phyloP scores from a whole-genome alignment of 2,888 invertebrate genomes.

The Eilema griseolum region DNA sequence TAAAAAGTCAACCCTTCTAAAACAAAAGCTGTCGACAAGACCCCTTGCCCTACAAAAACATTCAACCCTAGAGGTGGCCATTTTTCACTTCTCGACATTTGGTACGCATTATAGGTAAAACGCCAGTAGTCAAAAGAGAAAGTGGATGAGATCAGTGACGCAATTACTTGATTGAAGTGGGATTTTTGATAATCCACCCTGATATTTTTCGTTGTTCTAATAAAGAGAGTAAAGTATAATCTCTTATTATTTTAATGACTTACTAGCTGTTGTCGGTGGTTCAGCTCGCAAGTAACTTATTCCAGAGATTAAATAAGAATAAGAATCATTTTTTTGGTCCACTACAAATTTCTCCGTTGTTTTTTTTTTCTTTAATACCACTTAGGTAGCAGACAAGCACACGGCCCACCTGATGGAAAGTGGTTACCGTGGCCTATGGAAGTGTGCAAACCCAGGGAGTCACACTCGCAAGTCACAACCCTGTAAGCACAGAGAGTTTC shows the following conservation, averaged over 20 bases:
- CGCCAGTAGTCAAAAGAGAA: conserved; percentile 27
- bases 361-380: too few relatives aligned
- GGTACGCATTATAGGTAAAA: conserved; percentile 30
- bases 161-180: conserved; percentile 13
- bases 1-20: conserved; percentile 55
- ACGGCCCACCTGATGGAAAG: too few relatives aligned
- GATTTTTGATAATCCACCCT: neutral
- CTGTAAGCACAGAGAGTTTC: too few relatives aligned
- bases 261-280: too few relatives aligned
- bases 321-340: too few relatives aligned
- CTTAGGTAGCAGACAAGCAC: too few relatives aligned
- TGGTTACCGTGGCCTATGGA: too few relatives aligned
- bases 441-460: too few relatives aligned
- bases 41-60: conserved; percentile 55
- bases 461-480: too few relatives aligned
- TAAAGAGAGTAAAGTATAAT: conserved; percentile 3
- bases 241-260: conserved; percentile 7
- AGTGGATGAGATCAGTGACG: conserved; percentile 1
- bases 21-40: conserved; percentile 68
- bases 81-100: conserved; percentile 53
- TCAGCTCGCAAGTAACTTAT: too few relatives aligned
- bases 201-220: neutral
- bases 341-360: too few relatives aligned
- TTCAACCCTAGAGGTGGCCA: conserved; percentile 41
- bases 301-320: too few relatives aligned